A percentile compares a stretch with the other conserved stretches of the same genome.
Evolutionary conservation across 2,888 invertebrate species (phyloP).

Genomic region (Timema podura): DNA sequence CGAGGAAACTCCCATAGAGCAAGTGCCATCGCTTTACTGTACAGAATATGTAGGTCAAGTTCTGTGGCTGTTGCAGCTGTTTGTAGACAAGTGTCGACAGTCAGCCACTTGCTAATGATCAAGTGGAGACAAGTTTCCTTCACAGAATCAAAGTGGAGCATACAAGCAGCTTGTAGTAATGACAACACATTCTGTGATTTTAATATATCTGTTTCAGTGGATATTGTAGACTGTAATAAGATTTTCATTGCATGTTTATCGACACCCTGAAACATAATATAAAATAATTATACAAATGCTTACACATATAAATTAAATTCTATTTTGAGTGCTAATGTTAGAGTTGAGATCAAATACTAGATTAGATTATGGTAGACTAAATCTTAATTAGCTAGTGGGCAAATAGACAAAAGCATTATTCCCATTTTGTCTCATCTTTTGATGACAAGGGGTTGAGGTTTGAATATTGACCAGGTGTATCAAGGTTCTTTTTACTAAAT

Average conservation of each 20-base stretch:
- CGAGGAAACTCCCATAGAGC: constrained; percentile 34
- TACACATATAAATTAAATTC: constrained; percentile 40
- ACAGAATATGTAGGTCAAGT: constrained; percentile 30
- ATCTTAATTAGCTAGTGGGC: too few species aligned
- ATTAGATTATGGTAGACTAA: too few species aligned
- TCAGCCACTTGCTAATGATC: constrained; percentile 29
- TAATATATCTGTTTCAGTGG: constrained; percentile 38
- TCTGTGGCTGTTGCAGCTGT: constrained; percentile 31
- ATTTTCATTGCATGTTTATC: constrained; percentile 42
- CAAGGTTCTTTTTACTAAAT: too few species aligned
- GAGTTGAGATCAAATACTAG: too few species aligned
- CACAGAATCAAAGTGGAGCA: constrained; percentile 45
- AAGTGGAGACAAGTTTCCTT: constrained; percentile 37
- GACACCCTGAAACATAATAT: constrained; percentile 41
- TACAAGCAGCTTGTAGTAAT: constrained; percentile 43
- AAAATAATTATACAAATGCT: constrained; percentile 8
- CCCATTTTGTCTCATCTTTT: too few species aligned
- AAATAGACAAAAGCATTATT: too few species aligned
- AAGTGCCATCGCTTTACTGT: constrained; percentile 28
- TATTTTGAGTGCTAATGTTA: constrained; percentile 31
- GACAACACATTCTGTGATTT: constrained; percentile 21
- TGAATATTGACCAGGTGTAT: too few species aligned
- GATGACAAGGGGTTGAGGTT: too few species aligned
- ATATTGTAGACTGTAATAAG: constrained; percentile 38
- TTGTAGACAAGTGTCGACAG: constrained; percentile 31